phyloP scores from a whole-genome alignment of 2,113 vertebrate species.

The Engystomops pustulosus region DNA sequence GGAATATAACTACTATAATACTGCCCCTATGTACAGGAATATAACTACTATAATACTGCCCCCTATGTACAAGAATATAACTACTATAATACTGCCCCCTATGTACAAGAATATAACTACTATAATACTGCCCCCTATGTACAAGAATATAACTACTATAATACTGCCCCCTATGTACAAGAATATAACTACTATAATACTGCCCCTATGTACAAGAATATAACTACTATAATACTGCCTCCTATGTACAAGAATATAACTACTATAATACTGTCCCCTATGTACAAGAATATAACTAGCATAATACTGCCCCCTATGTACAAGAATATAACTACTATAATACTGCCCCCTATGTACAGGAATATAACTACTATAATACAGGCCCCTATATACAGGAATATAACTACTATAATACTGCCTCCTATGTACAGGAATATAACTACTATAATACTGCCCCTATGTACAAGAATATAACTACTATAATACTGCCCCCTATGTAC shows the following conservation, averaged over 20 bases:
- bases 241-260: conserved; percentile 1
- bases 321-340: conserved; percentile 4
- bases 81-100: neutral
- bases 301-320: neutral
- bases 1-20: too few species aligned
- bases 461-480: conserved; percentile 3
- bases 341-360: neutral
- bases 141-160: conserved; percentile 1
- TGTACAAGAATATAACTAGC: conserved; percentile 7
- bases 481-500: neutral
- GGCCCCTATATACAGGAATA: neutral
- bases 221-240: conserved; percentile 7
- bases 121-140: neutral
- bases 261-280: conserved; percentile 9
- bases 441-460: conserved; percentile 5
- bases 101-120: neutral
- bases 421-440: conserved; percentile 1
- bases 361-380: conserved; percentile 12
- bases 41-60: neutral
- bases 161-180: neutral
- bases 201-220: neutral
- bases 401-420: conserved; percentile 13
- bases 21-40: neutral
- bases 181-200: conserved; percentile 12
- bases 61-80: conserved; percentile 3